Evolutionary conservation across 2,113 vertebrate species (phyloP).

Genomic region (Channa argus): DNA sequence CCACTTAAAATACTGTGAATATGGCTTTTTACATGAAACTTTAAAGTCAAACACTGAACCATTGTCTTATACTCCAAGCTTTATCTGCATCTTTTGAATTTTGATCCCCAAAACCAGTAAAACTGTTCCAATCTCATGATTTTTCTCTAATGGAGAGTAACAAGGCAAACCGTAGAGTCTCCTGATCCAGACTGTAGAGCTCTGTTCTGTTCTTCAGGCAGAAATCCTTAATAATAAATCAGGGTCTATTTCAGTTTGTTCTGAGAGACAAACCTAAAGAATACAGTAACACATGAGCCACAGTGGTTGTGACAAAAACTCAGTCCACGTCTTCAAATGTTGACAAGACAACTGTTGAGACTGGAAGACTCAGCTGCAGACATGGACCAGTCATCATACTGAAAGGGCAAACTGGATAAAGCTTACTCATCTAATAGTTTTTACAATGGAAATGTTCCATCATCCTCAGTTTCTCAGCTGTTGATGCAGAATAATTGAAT

Average conservation of each 20-base stretch:
- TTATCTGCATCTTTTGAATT: neutral
- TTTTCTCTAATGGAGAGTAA: neutral
- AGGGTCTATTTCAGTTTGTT: neutral
- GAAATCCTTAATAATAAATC: neutral
- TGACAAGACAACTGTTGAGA: neutral
- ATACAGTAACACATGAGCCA: conserved; percentile 24
- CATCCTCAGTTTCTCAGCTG: neutral
- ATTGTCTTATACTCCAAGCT: neutral
- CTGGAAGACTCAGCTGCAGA: conserved; percentile 36
- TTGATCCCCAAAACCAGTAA: neutral
- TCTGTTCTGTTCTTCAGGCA: neutral
- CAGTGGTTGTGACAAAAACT: neutral
- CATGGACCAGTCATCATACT: neutral
- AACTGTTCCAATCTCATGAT: neutral
- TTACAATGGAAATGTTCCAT: neutral
- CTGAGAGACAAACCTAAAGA: neutral
- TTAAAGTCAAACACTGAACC: neutral
- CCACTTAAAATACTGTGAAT: neutral
- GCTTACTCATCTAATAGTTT: neutral
- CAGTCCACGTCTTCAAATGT: neutral
- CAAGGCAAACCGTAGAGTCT: neutral
- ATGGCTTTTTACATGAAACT: neutral
- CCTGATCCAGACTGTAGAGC: neutral
- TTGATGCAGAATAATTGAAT: neutral
- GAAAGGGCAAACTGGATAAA: neutral